Percentiles rank a stretch among this genome's conserved stretches.
Evolutionary conservation across 2,113 vertebrate genomes (phyloP).

Genomic region (Felis catus): DNA sequence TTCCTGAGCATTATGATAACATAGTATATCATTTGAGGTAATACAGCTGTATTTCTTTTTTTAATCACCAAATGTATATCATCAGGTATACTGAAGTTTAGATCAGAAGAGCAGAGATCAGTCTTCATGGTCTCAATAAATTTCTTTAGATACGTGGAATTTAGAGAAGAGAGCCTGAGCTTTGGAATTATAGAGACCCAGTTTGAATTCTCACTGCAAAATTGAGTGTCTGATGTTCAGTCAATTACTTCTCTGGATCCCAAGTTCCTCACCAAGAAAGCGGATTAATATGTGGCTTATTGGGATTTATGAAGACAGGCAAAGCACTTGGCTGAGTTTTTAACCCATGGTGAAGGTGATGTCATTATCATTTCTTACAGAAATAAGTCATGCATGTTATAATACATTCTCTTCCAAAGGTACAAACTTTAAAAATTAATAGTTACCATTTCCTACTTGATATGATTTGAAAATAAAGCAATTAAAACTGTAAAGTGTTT

Average conservation of each 20-base stretch:
- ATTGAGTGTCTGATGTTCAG: background rate
- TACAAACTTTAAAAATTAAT: background rate
- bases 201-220: background rate
- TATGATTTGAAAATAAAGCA: background rate
- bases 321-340: background rate
- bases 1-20: background rate
- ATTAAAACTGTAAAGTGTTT: background rate
- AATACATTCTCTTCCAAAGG: background rate
- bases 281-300: background rate
- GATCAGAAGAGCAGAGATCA: background rate
- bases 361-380: background rate
- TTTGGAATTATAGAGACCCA: background rate
- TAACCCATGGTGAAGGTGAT: background rate
- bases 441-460: background rate
- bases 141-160: background rate
- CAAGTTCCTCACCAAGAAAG: background rate
- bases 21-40: background rate
- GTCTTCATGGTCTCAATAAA: background rate
- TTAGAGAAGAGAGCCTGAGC: background rate
- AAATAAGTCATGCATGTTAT: background rate
- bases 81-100: background rate
- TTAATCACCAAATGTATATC: background rate
- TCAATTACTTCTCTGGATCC: background rate
- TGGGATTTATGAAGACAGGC: background rate
- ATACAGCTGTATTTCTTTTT: background rate